These are phyloP conservation scores for Cryptocephalus moraei DNA, from an alignment of 2,888 invertebrate genomes.

Conservation along the genomic window DNA sequence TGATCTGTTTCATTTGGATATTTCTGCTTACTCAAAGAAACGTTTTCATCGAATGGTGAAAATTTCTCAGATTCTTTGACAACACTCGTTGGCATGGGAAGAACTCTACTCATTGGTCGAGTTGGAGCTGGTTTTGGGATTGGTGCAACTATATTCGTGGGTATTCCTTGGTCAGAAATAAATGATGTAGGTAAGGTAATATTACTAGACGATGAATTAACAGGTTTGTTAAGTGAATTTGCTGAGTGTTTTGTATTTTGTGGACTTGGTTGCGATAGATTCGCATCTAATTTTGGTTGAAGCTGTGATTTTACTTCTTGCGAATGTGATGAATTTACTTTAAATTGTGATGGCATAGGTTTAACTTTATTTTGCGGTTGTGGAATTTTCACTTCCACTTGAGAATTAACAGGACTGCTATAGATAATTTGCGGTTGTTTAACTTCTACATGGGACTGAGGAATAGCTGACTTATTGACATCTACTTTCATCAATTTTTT, in stretches of 20 bases:
- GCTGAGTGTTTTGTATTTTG: not conserved
- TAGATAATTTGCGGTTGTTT: no score
- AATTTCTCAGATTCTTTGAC: no score
- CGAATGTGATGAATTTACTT: slow-evolving; percentile 1
- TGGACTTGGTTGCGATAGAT: not conserved
- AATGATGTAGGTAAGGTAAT: slow-evolving; percentile 51
- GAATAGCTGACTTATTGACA: not conserved
- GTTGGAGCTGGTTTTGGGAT: slow-evolving; percentile 42
- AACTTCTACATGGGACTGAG: slow-evolving; percentile 1
- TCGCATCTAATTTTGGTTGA: not conserved
- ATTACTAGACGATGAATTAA: slow-evolving; percentile 41
- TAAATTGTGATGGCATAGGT: slow-evolving; percentile 3
- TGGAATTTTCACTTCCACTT: slow-evolving; percentile 2
- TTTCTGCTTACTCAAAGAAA: no score
- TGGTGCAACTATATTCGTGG: slow-evolving; percentile 63
- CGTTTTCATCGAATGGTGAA: no score
- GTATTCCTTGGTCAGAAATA: slow-evolving; percentile 48
- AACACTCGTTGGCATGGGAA: slow-evolving; percentile 63
- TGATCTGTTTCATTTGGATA: no score
- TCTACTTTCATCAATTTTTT: no score
- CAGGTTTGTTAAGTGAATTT: slow-evolving; percentile 14
- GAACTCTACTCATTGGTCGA: slow-evolving; percentile 67
- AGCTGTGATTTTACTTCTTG: slow-evolving; percentile 1
- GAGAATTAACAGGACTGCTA: not conserved
- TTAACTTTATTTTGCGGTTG: slow-evolving; percentile 2